Percentiles rank a stretch among this genome's conserved stretches.
These are phyloP conservation scores for Microcaecilia unicolor DNA, from an alignment of 2,797 vertebrate species.

Conservation along the genomic window DNA sequence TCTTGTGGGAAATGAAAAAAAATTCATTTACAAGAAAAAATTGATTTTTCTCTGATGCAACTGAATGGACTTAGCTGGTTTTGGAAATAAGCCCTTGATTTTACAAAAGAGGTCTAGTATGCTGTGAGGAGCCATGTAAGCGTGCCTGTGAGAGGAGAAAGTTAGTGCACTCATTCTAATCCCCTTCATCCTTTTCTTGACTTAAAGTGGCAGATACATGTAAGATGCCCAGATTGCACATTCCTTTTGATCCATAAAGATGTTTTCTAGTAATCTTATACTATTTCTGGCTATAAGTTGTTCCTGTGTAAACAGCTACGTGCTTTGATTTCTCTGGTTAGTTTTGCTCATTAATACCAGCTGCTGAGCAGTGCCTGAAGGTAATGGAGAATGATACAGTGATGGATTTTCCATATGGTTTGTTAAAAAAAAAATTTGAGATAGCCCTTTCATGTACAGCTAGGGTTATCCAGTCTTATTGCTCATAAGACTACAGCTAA, in stretches of 20 bases:
- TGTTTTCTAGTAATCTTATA: conserved; percentile 27
- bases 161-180: conserved; percentile 32
- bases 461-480: conserved; percentile 15
- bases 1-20: too few relatives aligned
- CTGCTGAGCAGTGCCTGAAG: conserved; percentile 43
- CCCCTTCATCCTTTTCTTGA: conserved; percentile 16
- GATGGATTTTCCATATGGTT: conserved; percentile 42
- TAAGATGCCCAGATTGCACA: conserved; percentile 29
- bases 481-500: neutral
- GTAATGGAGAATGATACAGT: conserved; percentile 41
- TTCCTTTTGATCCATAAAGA: conserved; percentile 23
- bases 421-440: conserved; percentile 35
- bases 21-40: too few relatives aligned
- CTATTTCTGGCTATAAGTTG: conserved; percentile 41
- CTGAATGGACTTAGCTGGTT: too few relatives aligned
- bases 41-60: too few relatives aligned
- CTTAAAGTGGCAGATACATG: conserved; percentile 29
- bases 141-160: conserved; percentile 22
- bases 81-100: too few relatives aligned
- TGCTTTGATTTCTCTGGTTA: conserved; percentile 39
- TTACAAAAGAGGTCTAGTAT: too few relatives aligned
- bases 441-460: conserved; percentile 38
- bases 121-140: too few relatives aligned
- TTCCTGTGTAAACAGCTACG: conserved; percentile 36
- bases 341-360: conserved; percentile 55